Evolutionary conservation across 2,113 vertebrate species (phyloP).

Genomic region (Cynoglossus semilaevis): DNA sequence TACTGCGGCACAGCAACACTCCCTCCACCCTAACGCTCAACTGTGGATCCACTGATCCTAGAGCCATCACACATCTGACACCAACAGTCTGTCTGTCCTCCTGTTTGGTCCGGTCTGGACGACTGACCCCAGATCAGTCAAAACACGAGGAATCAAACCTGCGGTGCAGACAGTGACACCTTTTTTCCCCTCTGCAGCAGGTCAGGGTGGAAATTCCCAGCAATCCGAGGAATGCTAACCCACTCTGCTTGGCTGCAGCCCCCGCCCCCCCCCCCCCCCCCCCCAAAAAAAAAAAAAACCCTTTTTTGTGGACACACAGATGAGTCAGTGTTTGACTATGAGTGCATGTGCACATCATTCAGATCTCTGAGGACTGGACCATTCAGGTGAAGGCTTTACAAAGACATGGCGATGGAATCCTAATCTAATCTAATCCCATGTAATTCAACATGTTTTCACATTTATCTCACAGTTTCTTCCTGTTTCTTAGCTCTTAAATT

Average conservation of each 20-base stretch:
- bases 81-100: slow-evolving; percentile 36
- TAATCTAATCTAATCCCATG: too few relatives aligned
- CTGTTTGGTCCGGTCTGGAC: slow-evolving; percentile 17
- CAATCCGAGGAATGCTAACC: slow-evolving; percentile 51
- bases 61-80: too few relatives aligned
- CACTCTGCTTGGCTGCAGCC: slow-evolving; percentile 25
- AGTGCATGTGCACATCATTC: slow-evolving; percentile 26
- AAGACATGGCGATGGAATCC: too few relatives aligned
- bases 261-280: slow-evolving; percentile 16
- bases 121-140: slow-evolving; percentile 12
- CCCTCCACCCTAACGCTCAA: not conserved
- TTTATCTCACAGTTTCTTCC: too few relatives aligned
- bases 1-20: slow-evolving; percentile 5
- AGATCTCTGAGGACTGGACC: slow-evolving; percentile 48
- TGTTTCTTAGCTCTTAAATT: too few relatives aligned
- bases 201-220: slow-evolving; percentile 53
- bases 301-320: slow-evolving; percentile 7
- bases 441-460: too few relatives aligned
- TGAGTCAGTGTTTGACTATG: slow-evolving; percentile 23
- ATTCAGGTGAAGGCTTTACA: slow-evolving; percentile 42
- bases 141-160: slow-evolving; percentile 38
- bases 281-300: too few relatives aligned
- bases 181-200: slow-evolving; percentile 13
- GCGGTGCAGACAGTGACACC: not conserved
- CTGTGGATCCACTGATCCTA: too few relatives aligned